phyloP scores from a whole-genome alignment of 1,140 invertebrate species.

The Drosophila pandora region DNA sequence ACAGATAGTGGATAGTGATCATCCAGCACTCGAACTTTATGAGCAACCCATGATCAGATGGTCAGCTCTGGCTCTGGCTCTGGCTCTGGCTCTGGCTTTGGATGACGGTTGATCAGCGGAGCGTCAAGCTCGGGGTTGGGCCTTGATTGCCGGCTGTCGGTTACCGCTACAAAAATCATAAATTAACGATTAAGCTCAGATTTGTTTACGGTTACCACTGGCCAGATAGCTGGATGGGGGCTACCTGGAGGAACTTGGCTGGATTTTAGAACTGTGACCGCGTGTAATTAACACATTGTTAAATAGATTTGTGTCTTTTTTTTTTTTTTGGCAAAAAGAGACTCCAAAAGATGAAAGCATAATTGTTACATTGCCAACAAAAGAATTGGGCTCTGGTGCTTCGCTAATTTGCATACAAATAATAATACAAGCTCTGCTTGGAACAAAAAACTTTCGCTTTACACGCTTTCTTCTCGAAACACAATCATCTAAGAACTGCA shows the following conservation, averaged over 20 bases:
- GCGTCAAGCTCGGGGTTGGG: conserved; percentile 44
- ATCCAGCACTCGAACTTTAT: conserved; percentile 43
- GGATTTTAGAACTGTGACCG: conserved; percentile 42
- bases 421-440: conserved; percentile 47
- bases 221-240: too few species aligned
- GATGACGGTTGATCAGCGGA: conserved; percentile 56
- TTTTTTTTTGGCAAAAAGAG: conserved; percentile 39
- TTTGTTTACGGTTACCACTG: conserved; percentile 65
- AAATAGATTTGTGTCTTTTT: conserved; percentile 45
- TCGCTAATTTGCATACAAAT: conserved; percentile 75
- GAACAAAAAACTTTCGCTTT: conserved; percentile 70
- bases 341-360: conserved; percentile 40
- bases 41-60: conserved; percentile 49
- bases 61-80: conserved; percentile 6
- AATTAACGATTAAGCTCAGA: conserved; percentile 80
- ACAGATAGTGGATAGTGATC: not conserved
- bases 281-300: conserved; percentile 78
- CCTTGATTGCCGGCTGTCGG: conserved; percentile 65
- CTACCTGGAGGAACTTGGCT: not conserved
- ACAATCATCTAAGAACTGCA: conserved; percentile 43
- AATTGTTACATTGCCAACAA: conserved; percentile 65
- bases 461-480: conserved; percentile 72
- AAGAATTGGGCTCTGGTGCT: conserved; percentile 43
- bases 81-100: not conserved
- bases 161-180: conserved; percentile 78